Evolutionary conservation across 2,797 vertebrate species (phyloP).

Genomic region (Lates japonicus): DNA sequence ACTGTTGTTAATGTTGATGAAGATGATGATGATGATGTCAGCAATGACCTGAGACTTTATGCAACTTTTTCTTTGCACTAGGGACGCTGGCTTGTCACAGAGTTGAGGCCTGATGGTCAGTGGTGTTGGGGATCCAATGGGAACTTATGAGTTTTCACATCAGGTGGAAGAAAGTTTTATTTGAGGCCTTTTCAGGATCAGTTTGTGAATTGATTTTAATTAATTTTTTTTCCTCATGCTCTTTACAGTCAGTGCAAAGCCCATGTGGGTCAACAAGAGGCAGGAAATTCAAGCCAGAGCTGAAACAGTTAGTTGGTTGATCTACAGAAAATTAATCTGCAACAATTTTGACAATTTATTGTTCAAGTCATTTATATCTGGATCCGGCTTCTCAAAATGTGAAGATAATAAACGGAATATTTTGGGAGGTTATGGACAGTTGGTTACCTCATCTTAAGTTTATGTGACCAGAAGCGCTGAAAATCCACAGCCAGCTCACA

Average conservation of each 20-base stretch:
- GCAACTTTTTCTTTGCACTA: slow-evolving; percentile 83
- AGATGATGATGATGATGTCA: slow-evolving; percentile 19
- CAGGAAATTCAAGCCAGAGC: background rate
- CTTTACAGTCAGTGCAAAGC: background rate
- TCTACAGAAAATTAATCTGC: too few species aligned
- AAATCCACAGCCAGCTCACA: background rate
- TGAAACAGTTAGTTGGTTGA: too few species aligned
- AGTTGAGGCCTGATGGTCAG: slow-evolving; percentile 59
- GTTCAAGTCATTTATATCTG: background rate
- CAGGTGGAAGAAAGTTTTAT: background rate
- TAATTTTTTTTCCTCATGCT: background rate
- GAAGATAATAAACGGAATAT: background rate
- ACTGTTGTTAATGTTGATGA: slow-evolving; percentile 18
- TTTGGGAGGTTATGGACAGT: background rate
- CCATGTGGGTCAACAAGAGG: too few species aligned
- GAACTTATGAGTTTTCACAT: background rate
- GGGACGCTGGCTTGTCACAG: slow-evolving; percentile 63
- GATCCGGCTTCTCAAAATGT: background rate
- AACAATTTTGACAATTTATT: background rate
- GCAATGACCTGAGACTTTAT: slow-evolving; percentile 70
- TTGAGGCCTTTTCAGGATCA: background rate
- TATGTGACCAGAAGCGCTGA: background rate
- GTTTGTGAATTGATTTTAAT: background rate
- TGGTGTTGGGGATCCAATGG: slow-evolving; percentile 62
- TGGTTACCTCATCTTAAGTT: background rate